These are phyloP conservation scores for Disparrhopalites patrizii DNA, from an alignment of 2,888 invertebrate species.

Conservation along the genomic window DNA sequence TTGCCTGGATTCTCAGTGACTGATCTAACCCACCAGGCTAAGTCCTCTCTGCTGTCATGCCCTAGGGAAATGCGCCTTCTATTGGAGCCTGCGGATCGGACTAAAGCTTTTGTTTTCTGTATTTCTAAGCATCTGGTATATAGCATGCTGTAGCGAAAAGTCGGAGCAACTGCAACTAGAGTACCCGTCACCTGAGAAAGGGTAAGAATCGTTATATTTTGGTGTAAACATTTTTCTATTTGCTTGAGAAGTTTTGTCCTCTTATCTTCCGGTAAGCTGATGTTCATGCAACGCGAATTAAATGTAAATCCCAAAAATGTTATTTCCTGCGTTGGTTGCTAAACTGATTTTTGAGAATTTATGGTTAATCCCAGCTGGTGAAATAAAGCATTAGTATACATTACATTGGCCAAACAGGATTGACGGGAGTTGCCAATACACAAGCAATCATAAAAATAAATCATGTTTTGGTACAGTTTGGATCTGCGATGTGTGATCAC, in stretches of 20 bases:
- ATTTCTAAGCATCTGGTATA: too few species aligned
- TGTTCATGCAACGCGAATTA: not conserved
- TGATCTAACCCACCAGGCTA: too few species aligned
- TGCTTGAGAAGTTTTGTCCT: not conserved
- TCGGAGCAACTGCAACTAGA: conserved; percentile 26
- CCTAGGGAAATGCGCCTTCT: too few species aligned
- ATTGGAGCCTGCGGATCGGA: too few species aligned
- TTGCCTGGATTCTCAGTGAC: too few species aligned
- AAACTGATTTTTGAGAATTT: conserved; percentile 5
- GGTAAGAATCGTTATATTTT: not conserved
- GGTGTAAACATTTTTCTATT: too few species aligned
- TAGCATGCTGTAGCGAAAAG: too few species aligned
- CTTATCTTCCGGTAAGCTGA: conserved; percentile 11
- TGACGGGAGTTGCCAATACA: not conserved
- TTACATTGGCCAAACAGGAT: not conserved
- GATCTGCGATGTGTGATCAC: not conserved
- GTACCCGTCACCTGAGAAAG: conserved; percentile 4
- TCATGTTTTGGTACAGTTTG: not conserved
- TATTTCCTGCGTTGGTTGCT: not conserved
- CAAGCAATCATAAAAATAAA: conserved; percentile 9
- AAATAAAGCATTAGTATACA: not conserved
- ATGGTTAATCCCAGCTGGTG: conserved; percentile 2
- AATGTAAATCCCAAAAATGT: conserved; percentile 9
- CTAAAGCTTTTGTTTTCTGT: too few species aligned
- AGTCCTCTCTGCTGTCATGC: too few species aligned